Evolutionary conservation across 2,797 vertebrate species (phyloP).

Genomic region (Rallus crepitans): DNA sequence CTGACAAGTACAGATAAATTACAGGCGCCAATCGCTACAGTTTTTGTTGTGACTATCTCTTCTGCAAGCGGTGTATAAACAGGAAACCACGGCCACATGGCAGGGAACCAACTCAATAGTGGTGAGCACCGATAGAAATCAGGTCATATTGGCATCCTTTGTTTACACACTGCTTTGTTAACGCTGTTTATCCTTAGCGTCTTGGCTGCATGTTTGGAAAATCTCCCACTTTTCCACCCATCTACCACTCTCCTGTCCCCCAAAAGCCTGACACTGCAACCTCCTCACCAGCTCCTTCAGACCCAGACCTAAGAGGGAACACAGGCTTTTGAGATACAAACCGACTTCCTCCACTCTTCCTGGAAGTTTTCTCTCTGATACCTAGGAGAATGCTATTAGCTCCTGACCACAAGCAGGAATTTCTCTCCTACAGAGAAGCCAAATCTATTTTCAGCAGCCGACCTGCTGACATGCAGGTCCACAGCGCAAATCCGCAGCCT

Average conservation of each 20-base stretch:
- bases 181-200: background rate
- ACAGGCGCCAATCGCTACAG: background rate
- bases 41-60: background rate
- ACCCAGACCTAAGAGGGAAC: background rate
- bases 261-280: background rate
- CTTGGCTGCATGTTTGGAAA: background rate
- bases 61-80: background rate
- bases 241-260: background rate
- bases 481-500: background rate
- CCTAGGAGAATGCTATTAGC: background rate
- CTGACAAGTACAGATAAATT: background rate
- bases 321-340: accelerated
- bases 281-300: background rate
- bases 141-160: constrained; percentile 27
- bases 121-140: background rate
- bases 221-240: background rate
- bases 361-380: background rate
- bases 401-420: background rate
- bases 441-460: background rate
- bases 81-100: background rate
- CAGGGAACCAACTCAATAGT: background rate
- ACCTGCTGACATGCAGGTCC: background rate
- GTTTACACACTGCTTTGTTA: constrained; percentile 16
- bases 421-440: background rate
- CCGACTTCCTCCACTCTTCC: background rate